Evolutionary conservation across 1,140 invertebrate species (phyloP).

Genomic region (Drosophila kurseongensis): DNA sequence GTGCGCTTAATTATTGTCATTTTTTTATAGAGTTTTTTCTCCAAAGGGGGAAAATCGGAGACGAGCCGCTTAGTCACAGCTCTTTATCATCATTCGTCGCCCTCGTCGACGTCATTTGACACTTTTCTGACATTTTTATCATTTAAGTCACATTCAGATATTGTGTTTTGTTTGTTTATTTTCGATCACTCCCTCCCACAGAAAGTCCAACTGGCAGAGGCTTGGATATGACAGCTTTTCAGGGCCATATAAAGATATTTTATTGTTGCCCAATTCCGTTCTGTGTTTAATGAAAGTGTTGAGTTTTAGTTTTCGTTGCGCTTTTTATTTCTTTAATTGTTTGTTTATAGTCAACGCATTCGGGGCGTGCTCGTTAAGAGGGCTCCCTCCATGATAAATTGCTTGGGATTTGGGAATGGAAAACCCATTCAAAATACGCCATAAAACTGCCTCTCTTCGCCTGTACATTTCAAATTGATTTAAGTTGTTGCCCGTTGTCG

Average conservation of each 20-base stretch:
- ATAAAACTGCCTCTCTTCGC: slow-evolving; percentile 61
- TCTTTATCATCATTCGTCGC: slow-evolving; percentile 81
- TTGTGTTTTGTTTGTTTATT: slow-evolving; percentile 47
- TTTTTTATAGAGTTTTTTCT: slow-evolving; percentile 45
- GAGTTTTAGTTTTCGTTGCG: slow-evolving; percentile 75
- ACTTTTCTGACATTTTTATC: slow-evolving; percentile 80
- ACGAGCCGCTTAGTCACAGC: slow-evolving; percentile 65
- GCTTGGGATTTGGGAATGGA: slow-evolving; percentile 43
- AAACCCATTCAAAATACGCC: slow-evolving; percentile 73
- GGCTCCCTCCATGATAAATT: slow-evolving; percentile 68
- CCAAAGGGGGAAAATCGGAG: slow-evolving; percentile 20
- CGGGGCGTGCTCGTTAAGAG: slow-evolving; percentile 63
- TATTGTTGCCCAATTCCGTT: slow-evolving; percentile 74
- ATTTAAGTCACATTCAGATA: slow-evolving; percentile 77
- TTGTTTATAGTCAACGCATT: slow-evolving; percentile 77
- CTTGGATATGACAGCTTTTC: slow-evolving; percentile 62
- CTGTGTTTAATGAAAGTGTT: slow-evolving; percentile 75
- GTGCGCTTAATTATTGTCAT: slow-evolving; percentile 79
- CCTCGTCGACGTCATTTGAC: slow-evolving; percentile 77
- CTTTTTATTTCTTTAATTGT: slow-evolving; percentile 72
- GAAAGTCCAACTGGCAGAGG: slow-evolving; percentile 2
- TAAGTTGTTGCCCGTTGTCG: slow-evolving; percentile 65
- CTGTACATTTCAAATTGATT: slow-evolving; percentile 71
- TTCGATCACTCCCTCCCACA: slow-evolving; percentile 19
- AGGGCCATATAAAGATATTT: slow-evolving; percentile 68